A percentile compares a stretch with the other conserved stretches of the same genome.
Evolutionary conservation across 1,140 invertebrate species (phyloP).

Genomic region (Ditylenchus dipsaci): DNA sequence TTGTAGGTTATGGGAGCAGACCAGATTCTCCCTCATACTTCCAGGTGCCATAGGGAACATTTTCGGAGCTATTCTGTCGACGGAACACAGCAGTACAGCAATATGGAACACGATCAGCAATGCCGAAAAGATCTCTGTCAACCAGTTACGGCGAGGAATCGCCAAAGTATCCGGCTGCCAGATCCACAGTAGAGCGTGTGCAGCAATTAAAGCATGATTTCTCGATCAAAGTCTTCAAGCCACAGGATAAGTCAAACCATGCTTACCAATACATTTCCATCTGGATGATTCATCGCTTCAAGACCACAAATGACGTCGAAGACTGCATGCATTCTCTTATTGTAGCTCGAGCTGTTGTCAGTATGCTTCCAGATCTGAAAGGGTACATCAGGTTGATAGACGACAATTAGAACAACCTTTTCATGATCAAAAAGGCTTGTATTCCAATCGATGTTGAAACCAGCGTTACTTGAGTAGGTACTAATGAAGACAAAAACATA

Average conservation of each 20-base stretch:
- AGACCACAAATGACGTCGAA: not conserved
- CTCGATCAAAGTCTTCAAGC: not conserved
- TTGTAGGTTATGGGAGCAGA: constrained; percentile 13
- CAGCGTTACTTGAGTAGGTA: constrained; percentile 15
- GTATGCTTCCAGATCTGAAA: not conserved
- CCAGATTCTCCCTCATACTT: not conserved
- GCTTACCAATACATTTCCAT: not conserved
- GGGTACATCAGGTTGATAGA: not conserved
- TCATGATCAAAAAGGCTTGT: constrained; percentile 16
- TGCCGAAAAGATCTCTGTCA: constrained; percentile 25
- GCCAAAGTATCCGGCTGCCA: constrained; percentile 33
- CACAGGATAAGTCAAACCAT: too few species aligned
- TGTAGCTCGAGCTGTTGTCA: not conserved
- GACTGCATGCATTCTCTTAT: not conserved
- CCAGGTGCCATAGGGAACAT: constrained; percentile 4
- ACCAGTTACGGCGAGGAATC: constrained; percentile 13
- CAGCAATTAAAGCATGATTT: constrained; percentile 25
- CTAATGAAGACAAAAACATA: too few species aligned
- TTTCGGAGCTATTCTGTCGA: not conserved
- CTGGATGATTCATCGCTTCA: not conserved
- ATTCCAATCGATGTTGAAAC: constrained; percentile 26
- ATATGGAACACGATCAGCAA: constrained; percentile 29
- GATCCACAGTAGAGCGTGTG: constrained; percentile 46
- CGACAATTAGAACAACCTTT: constrained; percentile 11
- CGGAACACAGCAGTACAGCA: constrained; percentile 16